Base-by-base conservation (phyloP, 2,888 invertebrate species). In the Agriotes lineatus region DNA sequence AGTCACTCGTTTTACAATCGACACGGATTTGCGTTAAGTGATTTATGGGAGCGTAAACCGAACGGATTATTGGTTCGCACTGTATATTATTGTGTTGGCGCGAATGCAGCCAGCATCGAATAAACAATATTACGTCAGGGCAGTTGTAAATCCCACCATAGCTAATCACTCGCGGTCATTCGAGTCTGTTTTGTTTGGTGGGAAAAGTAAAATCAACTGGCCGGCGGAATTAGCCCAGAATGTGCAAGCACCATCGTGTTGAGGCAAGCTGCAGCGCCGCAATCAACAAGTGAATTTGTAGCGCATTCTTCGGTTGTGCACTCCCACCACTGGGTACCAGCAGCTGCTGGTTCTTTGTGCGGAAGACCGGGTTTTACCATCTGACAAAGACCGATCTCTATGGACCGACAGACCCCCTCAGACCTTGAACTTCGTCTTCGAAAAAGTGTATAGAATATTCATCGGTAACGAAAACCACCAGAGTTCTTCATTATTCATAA, bases 251-350 rank as follows among this genome's bases (percentile, higher is more conserved):
- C 60, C 22, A 61, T 48, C 33, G 44, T 54, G 25, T 56, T 25
- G 25, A 19, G 22, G 10, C 50, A 42, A 67, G 44, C 61, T 48
- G 57, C 50, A 42, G 56, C 67, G 48, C 37, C 56, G 48, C 37
- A 67, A 62, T 67, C 67, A 67, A 67, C 67, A 67, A 67, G 67
- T 67, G 67, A 67, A 62, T 67, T 67, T 62, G 57, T 57, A 57
- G 61, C 67, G 61, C 61, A 61, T 67, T 67, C 67, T 67, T 67
- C 57, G 67, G 39, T 25, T 42, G 44, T 56, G 67, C 56, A 48
- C 67, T 67, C 67, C 62, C 67, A 62, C 67, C 61, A 62, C 52
- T 12, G 59, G 67, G 66, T 60, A 61, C 56, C 61, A 67, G 62
- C 67, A 62, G 67, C 67, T 67, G 67, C 67, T 57, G 48, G 48